Percentiles rank a stretch among this genome's conserved stretches.
Conservation (phyloP, 2,113 vertebrate species). For the Salvelinus fontinalis region DNA sequence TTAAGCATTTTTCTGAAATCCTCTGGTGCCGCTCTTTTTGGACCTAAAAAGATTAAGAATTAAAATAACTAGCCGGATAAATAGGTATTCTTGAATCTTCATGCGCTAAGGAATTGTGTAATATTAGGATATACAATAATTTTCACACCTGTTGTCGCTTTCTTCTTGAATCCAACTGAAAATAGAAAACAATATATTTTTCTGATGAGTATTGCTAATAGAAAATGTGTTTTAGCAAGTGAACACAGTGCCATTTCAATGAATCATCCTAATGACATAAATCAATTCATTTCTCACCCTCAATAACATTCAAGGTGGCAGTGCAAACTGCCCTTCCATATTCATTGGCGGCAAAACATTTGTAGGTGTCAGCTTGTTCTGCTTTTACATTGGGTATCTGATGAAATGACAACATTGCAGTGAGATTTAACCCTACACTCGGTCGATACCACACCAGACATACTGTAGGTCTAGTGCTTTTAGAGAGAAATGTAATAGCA, state of each 20-base stretch:
- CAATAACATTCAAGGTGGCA: slow-evolving; percentile 76
- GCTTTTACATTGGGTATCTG: slow-evolving; percentile 75
- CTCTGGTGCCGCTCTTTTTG: slow-evolving; percentile 34
- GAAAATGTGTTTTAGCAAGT: neutral
- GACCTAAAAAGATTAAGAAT: slow-evolving; percentile 16
- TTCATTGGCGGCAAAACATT: slow-evolving; percentile 78
- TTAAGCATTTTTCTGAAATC: slow-evolving; percentile 75
- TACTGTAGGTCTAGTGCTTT: neutral
- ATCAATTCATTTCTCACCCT: slow-evolving; percentile 69
- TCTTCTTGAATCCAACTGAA: slow-evolving; percentile 79
- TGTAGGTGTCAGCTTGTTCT: slow-evolving; percentile 80
- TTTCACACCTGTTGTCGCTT: slow-evolving; percentile 55
- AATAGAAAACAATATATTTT: neutral
- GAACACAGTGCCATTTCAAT: neutral
- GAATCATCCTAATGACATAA: neutral
- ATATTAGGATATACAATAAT: neutral
- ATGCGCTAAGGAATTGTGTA: too few relatives aligned
- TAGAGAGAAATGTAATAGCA: neutral
- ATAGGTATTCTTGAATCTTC: neutral
- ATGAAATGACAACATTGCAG: neutral
- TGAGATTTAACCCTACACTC: neutral
- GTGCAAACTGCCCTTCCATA: slow-evolving; percentile 81
- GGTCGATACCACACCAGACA: neutral
- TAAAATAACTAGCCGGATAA: neutral
- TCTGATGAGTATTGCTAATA: neutral